Evolutionary conservation across 2,797 vertebrate species (phyloP).

Genomic region (Trachurus trachurus): DNA sequence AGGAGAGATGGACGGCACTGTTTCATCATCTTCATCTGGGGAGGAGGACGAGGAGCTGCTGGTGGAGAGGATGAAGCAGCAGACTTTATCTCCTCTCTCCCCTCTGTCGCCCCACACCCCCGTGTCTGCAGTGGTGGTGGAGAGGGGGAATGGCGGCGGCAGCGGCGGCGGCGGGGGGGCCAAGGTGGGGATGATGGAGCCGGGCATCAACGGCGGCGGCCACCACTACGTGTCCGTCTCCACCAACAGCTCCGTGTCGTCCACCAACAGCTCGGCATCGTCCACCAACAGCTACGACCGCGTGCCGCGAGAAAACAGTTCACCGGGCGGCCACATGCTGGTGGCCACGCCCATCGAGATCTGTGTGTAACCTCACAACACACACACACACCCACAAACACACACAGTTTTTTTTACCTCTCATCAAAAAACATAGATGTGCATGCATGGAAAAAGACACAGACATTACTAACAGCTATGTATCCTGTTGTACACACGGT

Average conservation of each 20-base stretch:
- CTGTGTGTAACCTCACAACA: conserved; percentile 78
- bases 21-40: conserved; percentile 80
- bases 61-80: conserved; percentile 88
- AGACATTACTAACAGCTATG: conserved; percentile 35
- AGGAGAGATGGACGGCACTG: conserved; percentile 68
- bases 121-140: conserved; percentile 64
- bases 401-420: conserved; percentile 58
- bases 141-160: conserved; percentile 71
- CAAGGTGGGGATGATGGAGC: conserved; percentile 81
- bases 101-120: conserved; percentile 72
- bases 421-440: conserved; percentile 51
- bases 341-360: conserved; percentile 87
- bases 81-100: conserved; percentile 84
- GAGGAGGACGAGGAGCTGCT: conserved; percentile 86
- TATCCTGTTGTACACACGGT: conserved; percentile 33
- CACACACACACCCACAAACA: conserved; percentile 24
- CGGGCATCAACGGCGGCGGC: conserved; percentile 55
- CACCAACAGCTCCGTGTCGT: conserved; percentile 84
- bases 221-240: conserved; percentile 84
- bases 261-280: conserved; percentile 79
- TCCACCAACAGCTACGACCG: conserved; percentile 84
- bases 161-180: conserved; percentile 28
- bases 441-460: conserved; percentile 65
- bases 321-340: conserved; percentile 77
- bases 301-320: conserved; percentile 73